Conservation (phyloP, 2,797 vertebrate species). For the Centropyge bicolor region DNA sequence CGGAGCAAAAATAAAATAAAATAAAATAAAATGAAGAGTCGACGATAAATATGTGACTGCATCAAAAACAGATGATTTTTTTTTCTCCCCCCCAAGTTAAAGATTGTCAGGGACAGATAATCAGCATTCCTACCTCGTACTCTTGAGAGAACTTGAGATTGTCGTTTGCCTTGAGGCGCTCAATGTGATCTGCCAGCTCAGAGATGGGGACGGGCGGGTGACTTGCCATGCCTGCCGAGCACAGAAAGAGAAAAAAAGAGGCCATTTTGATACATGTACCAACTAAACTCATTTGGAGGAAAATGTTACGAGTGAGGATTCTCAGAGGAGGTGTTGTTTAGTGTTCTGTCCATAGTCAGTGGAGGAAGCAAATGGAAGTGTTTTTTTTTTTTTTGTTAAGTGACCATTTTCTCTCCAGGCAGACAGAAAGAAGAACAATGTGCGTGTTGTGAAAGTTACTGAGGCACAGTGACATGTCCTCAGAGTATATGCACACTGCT, state of each 20-base stretch:
- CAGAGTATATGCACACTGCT: slow-evolving; percentile 67
- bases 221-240: slow-evolving; percentile 94
- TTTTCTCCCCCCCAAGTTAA: slow-evolving; percentile 40
- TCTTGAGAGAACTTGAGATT: slow-evolving; percentile 99
- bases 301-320: slow-evolving; percentile 72
- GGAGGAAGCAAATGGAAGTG: slow-evolving; percentile 76
- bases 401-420: slow-evolving; percentile 70
- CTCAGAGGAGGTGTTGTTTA: slow-evolving; percentile 76
- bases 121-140: slow-evolving; percentile 92
- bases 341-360: slow-evolving; percentile 67
- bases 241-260: slow-evolving; percentile 67
- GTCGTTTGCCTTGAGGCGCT: slow-evolving; percentile 98
- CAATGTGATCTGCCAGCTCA: slow-evolving; percentile 96
- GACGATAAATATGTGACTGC: slow-evolving; percentile 42
- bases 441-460: slow-evolving; percentile 76
- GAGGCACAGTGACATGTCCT: slow-evolving; percentile 72
- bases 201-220: slow-evolving; percentile 96
- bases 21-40: slow-evolving; percentile 20
- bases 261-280: slow-evolving; percentile 57
- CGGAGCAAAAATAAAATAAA: slow-evolving; percentile 1
- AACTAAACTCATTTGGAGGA: slow-evolving; percentile 43
- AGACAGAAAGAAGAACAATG: slow-evolving; percentile 74
- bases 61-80: slow-evolving; percentile 49
- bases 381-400: slow-evolving; percentile 64
- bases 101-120: slow-evolving; percentile 65